Percentiles rank a stretch among this genome's conserved stretches.
Conservation (phyloP, 2,113 vertebrate genomes). For the Nothoprocta pentlandii region DNA sequence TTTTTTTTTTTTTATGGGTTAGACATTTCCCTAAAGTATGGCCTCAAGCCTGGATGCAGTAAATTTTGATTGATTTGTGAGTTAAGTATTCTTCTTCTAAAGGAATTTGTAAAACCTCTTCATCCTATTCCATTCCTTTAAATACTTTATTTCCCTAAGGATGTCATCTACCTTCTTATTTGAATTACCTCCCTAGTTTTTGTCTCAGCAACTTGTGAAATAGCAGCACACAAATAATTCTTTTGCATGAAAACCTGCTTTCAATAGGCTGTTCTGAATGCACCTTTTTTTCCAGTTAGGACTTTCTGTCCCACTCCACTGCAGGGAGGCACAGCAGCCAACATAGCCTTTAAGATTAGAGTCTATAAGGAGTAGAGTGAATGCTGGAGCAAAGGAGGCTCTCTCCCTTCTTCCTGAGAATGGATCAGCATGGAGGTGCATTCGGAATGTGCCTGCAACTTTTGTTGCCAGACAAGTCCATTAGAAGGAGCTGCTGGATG, state of each 20-base stretch:
- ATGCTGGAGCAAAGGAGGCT: background rate
- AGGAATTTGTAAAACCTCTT: background rate
- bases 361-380: constrained; percentile 16
- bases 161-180: background rate
- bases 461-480: constrained; percentile 39
- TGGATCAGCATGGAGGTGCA: background rate
- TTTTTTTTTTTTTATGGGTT: background rate
- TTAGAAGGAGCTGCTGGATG: background rate
- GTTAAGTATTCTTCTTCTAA: background rate
- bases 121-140: background rate
- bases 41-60: background rate
- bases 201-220: background rate
- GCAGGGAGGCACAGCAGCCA: background rate
- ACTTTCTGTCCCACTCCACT: background rate
- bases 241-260: constrained; percentile 12
- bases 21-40: background rate
- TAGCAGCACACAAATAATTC: background rate
- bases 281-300: constrained; percentile 11
- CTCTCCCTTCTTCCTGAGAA: background rate
- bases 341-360: background rate
- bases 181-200: background rate
- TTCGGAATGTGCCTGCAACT: constrained; percentile 16
- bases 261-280: background rate
- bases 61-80: background rate
- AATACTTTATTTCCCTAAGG: background rate